Conservation (phyloP, 53 echinoderm and acorn worm genomes). For the Paracentrotus lividus region DNA sequence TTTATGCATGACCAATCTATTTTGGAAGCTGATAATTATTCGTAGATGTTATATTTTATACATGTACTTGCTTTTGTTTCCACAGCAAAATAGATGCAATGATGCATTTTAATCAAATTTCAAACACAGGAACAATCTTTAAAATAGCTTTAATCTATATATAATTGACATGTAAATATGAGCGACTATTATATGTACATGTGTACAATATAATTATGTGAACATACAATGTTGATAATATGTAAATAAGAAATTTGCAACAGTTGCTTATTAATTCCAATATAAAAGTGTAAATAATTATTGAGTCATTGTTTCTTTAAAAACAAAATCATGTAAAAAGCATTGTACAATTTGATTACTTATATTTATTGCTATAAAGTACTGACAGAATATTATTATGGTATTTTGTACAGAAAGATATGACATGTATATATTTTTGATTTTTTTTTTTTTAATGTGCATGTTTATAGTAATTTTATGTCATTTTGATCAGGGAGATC, state of each 20-base stretch:
- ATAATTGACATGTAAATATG: background rate
- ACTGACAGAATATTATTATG: background rate
- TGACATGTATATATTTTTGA: conserved; percentile 30
- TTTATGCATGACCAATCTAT: no score
- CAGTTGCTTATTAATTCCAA: background rate
- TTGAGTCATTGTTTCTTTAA: background rate
- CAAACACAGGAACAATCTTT: background rate
- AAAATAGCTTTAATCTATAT: background rate
- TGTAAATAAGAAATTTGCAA: conserved; percentile 35
- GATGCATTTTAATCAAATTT: background rate
- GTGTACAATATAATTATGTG: background rate
- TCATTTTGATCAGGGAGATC: background rate
- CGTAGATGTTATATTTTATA: background rate
- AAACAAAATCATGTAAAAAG: background rate
- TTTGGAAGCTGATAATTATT: no score
- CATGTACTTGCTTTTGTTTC: background rate
- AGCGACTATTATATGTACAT: background rate
- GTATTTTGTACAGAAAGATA: conserved; percentile 15
- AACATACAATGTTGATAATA: background rate
- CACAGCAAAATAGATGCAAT: background rate
- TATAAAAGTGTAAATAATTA: background rate
- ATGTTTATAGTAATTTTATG: background rate
- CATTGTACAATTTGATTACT: background rate
- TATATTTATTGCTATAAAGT: conserved; percentile 17
- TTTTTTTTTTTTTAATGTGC: background rate